Evolutionary conservation across 2,113 vertebrate genomes (phyloP).

Genomic region (Thunnus maccoyii): DNA sequence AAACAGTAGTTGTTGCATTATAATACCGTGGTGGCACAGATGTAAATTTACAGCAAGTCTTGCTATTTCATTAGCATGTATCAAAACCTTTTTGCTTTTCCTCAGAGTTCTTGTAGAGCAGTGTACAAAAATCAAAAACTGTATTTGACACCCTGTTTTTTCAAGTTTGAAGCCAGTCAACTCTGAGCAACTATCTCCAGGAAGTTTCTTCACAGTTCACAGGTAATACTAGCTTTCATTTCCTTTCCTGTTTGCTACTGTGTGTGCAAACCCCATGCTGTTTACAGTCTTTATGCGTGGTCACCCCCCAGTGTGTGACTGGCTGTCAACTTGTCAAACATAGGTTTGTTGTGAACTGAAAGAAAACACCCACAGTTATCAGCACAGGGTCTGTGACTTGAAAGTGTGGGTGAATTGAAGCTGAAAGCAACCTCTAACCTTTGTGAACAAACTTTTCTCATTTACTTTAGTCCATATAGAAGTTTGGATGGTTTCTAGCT

Average conservation of each 20-base stretch:
- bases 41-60: not conserved
- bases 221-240: constrained; percentile 10
- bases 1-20: too few species aligned
- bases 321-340: constrained; percentile 31
- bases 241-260: not conserved
- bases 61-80: not conserved
- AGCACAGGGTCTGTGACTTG: not conserved
- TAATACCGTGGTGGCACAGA: not conserved
- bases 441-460: not conserved
- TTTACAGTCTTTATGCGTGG: constrained; percentile 1
- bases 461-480: not conserved
- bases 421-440: not conserved
- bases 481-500: not conserved
- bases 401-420: constrained; percentile 12
- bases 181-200: not conserved
- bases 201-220: not conserved
- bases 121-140: not conserved
- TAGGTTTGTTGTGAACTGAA: constrained; percentile 18
- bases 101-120: not conserved
- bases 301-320: constrained; percentile 5
- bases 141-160: not conserved
- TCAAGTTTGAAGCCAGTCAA: not conserved
- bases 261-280: not conserved
- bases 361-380: constrained; percentile 16
- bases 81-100: not conserved